These are phyloP conservation scores for Origma solitaria DNA, from an alignment of 2,113 vertebrate species.

Conservation along the genomic window DNA sequence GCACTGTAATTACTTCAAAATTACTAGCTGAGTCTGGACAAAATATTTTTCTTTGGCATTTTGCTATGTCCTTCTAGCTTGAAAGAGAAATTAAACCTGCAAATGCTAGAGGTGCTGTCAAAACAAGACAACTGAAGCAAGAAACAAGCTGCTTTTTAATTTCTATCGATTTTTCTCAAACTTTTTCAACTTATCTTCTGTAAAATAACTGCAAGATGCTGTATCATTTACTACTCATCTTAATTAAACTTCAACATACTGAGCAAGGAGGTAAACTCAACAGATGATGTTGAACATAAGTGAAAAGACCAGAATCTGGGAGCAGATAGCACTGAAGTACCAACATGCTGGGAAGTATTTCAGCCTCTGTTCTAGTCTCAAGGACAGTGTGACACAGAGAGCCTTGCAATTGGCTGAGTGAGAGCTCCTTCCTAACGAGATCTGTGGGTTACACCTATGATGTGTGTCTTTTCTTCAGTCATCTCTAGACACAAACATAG, in stretches of 20 bases:
- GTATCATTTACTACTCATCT: background rate
- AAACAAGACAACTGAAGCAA: background rate
- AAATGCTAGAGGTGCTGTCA: constrained; percentile 1
- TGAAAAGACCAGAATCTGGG: background rate
- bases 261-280: background rate
- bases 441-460: background rate
- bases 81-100: constrained; percentile 20
- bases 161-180: background rate
- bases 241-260: background rate
- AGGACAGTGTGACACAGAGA: background rate
- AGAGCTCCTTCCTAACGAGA: background rate
- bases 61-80: background rate
- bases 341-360: background rate
- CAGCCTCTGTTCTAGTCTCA: background rate
- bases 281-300: background rate
- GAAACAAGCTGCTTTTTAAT: constrained; percentile 31
- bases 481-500: background rate
- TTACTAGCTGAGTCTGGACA: constrained; percentile 15
- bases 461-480: background rate
- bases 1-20: constrained; percentile 24
- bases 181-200: background rate
- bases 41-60: constrained; percentile 27
- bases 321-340: background rate
- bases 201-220: background rate
- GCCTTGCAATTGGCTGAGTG: background rate